Conservation (phyloP, 2,113 vertebrate genomes). For the Psammodynastes pulverulentus region DNA sequence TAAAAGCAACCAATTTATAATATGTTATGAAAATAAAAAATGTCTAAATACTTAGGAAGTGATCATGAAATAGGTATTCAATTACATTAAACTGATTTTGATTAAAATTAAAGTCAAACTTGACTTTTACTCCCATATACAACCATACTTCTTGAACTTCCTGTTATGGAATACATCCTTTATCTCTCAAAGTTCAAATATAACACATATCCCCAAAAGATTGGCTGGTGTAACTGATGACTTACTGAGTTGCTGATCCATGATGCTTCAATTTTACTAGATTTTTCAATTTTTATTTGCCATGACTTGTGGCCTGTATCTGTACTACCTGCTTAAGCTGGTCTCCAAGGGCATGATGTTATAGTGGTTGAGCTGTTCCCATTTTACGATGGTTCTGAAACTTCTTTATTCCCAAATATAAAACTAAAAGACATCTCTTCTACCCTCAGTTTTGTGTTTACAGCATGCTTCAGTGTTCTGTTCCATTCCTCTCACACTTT, state of each 20-base stretch:
- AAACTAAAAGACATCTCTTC: background rate
- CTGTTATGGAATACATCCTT: background rate
- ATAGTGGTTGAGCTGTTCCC: background rate
- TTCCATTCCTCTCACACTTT: background rate
- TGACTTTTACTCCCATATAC: background rate
- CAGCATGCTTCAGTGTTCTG: background rate
- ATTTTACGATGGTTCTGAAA: background rate
- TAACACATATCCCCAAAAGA: background rate
- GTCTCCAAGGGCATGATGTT: background rate
- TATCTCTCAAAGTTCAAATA: background rate
- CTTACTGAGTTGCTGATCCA: background rate
- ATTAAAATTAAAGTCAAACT: background rate
- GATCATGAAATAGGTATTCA: background rate
- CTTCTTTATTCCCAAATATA: background rate
- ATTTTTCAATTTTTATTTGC: background rate
- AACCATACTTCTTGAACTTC: background rate
- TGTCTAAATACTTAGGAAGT: background rate
- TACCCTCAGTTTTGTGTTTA: background rate
- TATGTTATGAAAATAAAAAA: background rate
- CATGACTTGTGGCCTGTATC: background rate
- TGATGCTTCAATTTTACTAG: background rate
- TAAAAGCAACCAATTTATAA: background rate
- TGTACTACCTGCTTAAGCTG: background rate
- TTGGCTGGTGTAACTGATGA: background rate
- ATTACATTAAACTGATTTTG: background rate